Evolutionary conservation across 2,797 vertebrate genomes (phyloP).

Genomic region (Sebastolobus alascanus): DNA sequence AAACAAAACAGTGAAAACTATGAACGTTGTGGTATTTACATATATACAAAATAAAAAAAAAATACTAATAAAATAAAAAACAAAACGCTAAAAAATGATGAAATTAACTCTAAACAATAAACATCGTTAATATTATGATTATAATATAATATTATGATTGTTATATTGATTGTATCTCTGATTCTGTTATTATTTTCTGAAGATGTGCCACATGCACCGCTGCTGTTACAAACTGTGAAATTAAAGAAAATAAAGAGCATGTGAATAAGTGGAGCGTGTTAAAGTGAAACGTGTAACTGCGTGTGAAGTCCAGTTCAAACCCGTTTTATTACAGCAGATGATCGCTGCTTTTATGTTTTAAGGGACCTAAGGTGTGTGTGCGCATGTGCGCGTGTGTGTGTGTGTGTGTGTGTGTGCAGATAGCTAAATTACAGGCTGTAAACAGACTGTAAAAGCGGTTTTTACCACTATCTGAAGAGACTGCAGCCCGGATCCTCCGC

Average conservation of each 20-base stretch:
- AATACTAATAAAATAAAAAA: too few species aligned
- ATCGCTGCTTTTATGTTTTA: conserved; percentile 35
- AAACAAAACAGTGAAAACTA: too few species aligned
- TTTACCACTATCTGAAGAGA: conserved; percentile 36
- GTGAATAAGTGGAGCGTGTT: background rate
- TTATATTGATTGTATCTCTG: background rate
- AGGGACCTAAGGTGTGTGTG: background rate
- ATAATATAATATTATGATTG: too few species aligned
- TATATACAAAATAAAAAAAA: too few species aligned
- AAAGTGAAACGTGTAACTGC: background rate
- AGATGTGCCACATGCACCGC: background rate
- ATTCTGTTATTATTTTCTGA: background rate
- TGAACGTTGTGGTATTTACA: too few species aligned
- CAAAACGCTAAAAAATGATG: too few species aligned
- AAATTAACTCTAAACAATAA: background rate
- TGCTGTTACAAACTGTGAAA: background rate
- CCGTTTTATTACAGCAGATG: conserved; percentile 31
- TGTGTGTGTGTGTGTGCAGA: background rate
- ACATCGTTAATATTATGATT: background rate
- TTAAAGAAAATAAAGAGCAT: background rate
- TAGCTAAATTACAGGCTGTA: conserved; percentile 56
- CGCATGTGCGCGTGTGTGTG: conserved; percentile 8
- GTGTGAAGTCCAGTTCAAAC: background rate
- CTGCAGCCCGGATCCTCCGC: conserved; percentile 15
- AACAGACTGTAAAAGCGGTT: conserved; percentile 54